Evolutionary conservation across 2,797 vertebrate species (phyloP).

Genomic region (Euphonia xanthogaster): DNA sequence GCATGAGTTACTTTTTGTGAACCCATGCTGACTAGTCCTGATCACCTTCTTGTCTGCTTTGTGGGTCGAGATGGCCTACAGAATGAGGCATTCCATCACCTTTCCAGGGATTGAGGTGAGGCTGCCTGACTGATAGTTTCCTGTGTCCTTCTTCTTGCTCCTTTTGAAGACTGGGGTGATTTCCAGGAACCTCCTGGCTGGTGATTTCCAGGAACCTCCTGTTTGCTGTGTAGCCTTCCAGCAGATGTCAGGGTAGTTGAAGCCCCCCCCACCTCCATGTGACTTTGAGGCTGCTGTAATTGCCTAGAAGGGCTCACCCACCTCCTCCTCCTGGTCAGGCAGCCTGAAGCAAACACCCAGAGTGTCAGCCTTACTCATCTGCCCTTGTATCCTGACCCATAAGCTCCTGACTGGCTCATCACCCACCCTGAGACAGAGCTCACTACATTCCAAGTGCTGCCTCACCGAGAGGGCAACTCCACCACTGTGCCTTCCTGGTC

Average conservation of each 20-base stretch:
- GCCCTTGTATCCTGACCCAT: not conserved
- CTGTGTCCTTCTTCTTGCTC: not conserved
- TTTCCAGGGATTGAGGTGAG: not conserved
- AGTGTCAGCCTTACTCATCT: not conserved
- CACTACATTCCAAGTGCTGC: too few relatives aligned
- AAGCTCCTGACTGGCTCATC: accelerated
- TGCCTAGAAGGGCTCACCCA: not conserved
- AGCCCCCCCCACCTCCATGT: not conserved
- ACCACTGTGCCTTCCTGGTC: accelerated
- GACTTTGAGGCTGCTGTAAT: not conserved
- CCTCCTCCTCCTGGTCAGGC: not conserved
- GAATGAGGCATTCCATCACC: not conserved
- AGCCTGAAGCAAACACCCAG: not conserved
- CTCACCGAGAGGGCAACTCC: not conserved
- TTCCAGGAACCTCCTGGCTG: not conserved
- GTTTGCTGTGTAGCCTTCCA: not conserved
- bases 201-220: not conserved
- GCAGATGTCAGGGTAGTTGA: not conserved
- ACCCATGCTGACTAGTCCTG: not conserved
- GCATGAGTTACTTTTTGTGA: not conserved
- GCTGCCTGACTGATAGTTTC: not conserved
- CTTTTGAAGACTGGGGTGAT: not conserved
- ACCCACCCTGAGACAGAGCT: not conserved
- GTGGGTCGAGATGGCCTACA: not conserved
- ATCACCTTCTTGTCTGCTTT: not conserved